Percentiles rank a stretch among this genome's conserved stretches.
Evolutionary conservation across 2,113 vertebrate species (phyloP).

Genomic region (Campylomormyrus numenius): DNA sequence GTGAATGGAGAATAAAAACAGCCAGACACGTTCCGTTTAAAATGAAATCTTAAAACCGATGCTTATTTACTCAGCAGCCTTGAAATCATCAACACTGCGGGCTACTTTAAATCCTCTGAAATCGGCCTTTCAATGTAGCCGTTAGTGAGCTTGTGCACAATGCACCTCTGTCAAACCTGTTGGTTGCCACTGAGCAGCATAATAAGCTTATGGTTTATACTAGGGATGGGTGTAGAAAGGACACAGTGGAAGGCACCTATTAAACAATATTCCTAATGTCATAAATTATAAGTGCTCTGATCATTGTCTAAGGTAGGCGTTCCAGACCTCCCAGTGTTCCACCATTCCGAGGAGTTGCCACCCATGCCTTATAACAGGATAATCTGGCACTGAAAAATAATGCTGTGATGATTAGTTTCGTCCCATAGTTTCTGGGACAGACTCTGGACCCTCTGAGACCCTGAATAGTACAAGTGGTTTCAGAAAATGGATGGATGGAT

Average conservation of each 20-base stretch:
- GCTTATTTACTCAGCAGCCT: neutral
- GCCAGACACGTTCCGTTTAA: neutral
- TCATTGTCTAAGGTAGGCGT: neutral
- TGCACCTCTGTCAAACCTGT: neutral
- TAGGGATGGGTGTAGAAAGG: neutral
- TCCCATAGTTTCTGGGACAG: neutral
- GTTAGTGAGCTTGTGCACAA: neutral
- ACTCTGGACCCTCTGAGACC: neutral
- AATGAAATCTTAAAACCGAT: neutral
- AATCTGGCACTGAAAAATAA: neutral
- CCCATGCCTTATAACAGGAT: neutral
- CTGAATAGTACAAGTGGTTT: neutral
- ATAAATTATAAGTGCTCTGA: neutral
- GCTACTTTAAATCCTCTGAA: neutral
- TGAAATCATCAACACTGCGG: neutral
- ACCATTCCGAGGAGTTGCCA: neutral
- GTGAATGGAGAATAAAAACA: neutral
- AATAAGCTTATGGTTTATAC: neutral
- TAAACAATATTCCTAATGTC: neutral
- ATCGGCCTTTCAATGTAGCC: neutral
- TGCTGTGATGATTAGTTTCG: neutral
- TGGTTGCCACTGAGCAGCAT: neutral
- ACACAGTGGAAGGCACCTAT: neutral
- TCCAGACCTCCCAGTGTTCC: neutral
- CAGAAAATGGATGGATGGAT: neutral